Conservation (phyloP, 2,797 vertebrate species). For the Schizopygopsis malacanthus region DNA sequence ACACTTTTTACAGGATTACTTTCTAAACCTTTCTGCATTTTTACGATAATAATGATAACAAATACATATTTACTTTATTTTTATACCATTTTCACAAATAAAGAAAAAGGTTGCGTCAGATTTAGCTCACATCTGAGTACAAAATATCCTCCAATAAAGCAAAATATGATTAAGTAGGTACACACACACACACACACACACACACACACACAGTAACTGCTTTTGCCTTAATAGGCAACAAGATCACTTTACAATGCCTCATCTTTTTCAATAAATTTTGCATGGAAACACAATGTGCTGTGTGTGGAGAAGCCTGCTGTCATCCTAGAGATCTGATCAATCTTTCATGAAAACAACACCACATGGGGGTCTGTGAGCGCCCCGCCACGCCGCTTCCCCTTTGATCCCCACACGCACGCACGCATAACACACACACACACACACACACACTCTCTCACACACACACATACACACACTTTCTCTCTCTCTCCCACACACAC, state of each 20-base stretch:
- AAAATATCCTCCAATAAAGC: background rate
- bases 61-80: background rate
- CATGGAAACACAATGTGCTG: constrained; percentile 90
- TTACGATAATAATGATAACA: background rate
- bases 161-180: background rate
- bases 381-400: constrained; percentile 85
- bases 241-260: constrained; percentile 86
- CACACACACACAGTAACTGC: constrained; percentile 76
- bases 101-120: background rate
- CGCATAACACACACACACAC: no score
- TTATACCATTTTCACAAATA: background rate
- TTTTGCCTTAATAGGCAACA: constrained; percentile 91
- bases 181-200: background rate
- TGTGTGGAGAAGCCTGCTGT: constrained; percentile 94
- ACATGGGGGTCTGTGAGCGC: constrained; percentile 90
- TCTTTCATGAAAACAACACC: constrained; percentile 99
- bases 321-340: constrained; percentile 92
- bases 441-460: no score
- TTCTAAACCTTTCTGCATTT: background rate
- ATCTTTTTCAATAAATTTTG: constrained; percentile 96
- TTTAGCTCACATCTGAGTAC: background rate
- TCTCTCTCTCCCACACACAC: no score
- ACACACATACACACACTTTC: no score
- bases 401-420: constrained; percentile 82
- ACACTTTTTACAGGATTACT: background rate